Conservation (phyloP, 2,888 invertebrate species). For the Apocheima hispidaria region DNA sequence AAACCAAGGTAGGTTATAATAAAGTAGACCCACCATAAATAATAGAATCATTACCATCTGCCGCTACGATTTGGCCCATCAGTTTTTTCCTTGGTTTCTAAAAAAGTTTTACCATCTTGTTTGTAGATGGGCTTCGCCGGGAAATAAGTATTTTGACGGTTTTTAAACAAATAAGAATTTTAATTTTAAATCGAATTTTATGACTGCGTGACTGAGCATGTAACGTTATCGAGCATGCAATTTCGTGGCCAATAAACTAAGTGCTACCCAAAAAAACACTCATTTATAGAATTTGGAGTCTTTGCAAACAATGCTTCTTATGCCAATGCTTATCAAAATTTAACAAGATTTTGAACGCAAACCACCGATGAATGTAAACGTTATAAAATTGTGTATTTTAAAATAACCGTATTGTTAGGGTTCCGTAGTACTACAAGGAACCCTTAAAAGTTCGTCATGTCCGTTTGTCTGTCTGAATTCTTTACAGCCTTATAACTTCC, state of each 20-base stretch:
- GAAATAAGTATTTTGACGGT: slow-evolving; percentile 77
- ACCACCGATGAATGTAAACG: no score
- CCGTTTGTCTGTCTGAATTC: no score
- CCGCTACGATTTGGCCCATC: slow-evolving; percentile 77
- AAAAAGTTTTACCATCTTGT: slow-evolving; percentile 38
- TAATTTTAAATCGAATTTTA: slow-evolving; percentile 51
- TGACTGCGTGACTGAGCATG: not conserved
- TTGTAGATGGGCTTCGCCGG: slow-evolving; percentile 66
- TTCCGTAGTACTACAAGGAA: no score
- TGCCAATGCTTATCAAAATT: no score
- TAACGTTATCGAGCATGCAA: not conserved
- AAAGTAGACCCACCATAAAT: slow-evolving; percentile 77
- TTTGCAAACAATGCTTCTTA: no score
- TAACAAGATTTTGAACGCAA: no score
- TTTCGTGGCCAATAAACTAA: not conserved
- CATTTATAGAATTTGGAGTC: no score
- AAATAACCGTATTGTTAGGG: no score
- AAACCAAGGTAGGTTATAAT: slow-evolving; percentile 59
- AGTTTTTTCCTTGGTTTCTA: slow-evolving; percentile 66
- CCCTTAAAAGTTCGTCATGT: no score
- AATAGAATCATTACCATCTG: slow-evolving; percentile 86
- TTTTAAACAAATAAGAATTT: slow-evolving; percentile 77
- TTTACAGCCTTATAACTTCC: no score
- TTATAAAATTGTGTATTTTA: no score
- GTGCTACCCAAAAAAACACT: no score